Base-by-base conservation (phyloP, 2,888 invertebrate genomes). In the Liodrosophila aerea region DNA sequence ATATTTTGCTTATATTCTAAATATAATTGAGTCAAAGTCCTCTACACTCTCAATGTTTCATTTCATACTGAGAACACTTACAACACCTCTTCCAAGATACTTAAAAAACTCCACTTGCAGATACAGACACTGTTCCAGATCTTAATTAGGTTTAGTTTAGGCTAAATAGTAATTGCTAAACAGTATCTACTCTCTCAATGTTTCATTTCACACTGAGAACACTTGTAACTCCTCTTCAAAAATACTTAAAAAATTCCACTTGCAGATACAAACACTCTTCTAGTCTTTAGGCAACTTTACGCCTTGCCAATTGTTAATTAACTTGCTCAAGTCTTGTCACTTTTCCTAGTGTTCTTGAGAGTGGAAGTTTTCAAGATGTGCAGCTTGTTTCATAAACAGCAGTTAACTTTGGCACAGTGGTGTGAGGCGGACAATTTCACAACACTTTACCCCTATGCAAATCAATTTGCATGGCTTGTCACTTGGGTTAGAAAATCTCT, bases 381-480 rank as follows among this genome's bases (percentile, higher is more conserved):
- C 59, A 53, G 50, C 43, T 37, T 37, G 36, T 47, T 47, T 43
- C 31, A 51, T 50, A 64, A 52, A 47, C 51, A 56, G 57, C 34
- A 15, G 36, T 11, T 34, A 22, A 29, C 34, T 15, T 18, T 22
- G 7, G 45, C 43, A 68, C 68, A 44, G 44, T 64, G 54, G n/a
- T 11, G 5, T 7, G 4, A 7, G 7, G 13, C 15, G 1, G n/a
- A 33, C 51, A 31, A 40, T 49, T 29, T 18, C 15, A 13, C 4
- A 1, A 11, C 8, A 39, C 16, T 29, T 13, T 43, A 30, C 40
- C 50, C 57, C 30, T 56, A 46, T 43, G 33, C 49, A 52, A 51
- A 64, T 67, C 72, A 67, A 67, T 71, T 75, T 80, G 73, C 81
- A 75, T 80, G 75, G 74, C 74, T 67, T 78, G 54, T 62, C 78